Evolutionary conservation across 1,140 invertebrate genomes (phyloP), one percentile per base, ranked within the genome.

Genomic region (Sycophaga agraensis): DNA sequence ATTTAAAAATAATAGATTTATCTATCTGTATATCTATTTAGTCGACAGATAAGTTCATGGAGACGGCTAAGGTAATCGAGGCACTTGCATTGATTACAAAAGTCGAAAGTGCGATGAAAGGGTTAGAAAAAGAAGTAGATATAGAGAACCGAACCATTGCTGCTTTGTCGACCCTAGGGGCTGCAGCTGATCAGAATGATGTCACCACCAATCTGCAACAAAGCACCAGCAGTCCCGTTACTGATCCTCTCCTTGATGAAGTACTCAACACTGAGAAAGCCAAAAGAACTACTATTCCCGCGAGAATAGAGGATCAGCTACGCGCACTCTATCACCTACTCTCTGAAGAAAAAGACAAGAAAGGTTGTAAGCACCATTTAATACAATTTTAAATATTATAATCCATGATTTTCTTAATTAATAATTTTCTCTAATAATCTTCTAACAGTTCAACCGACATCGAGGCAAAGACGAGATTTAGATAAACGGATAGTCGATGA

Each of bases 11-110:
- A 17, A n/a, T n/a, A n/a, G n/a, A n/a, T n/a, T n/a, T n/a, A 49
- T 49, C 19, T 53, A 53, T 28, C 16, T 53, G 2, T 42, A 19
- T 42, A 19, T 22, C 5, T 31, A 31, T 16, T 28, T 21, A 31
- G 26, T 21, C 16, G 34, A 31, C 16, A 16, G 11, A 59, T n/a
- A 53, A 66, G 42, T 40, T 24, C n/a, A 57, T 67, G 39, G 57
- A 67, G 28, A 64, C 63, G 5, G 50, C 59, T 11, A 68, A 66
- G 28, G 58, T 63, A 39, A 64, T 65, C 22, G 65, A 70, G 17
- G 64, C 65, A 17, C 35, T 70, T 22, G 59, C 45, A n/a, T 50
- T 70, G 34, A 68, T 70, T 50, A 66, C 58, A 8, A 66, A 69
- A 64, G 58, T 67, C 31, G 70, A 70, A 40, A 59, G 19, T 48